phyloP scores from a whole-genome alignment of 2,113 vertebrate species.

The Cercocebus atys region DNA sequence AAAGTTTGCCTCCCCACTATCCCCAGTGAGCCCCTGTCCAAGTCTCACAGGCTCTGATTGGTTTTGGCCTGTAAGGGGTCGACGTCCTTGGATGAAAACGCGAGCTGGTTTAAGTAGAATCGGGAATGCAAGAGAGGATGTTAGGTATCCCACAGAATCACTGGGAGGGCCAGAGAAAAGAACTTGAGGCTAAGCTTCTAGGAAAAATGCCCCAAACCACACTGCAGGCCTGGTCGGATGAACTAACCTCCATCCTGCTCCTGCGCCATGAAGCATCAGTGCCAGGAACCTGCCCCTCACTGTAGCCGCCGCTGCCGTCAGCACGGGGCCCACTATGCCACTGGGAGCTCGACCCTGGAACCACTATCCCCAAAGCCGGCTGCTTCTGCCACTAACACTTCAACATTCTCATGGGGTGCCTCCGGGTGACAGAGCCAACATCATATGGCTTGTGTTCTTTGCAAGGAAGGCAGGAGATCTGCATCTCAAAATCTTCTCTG shows the following conservation, averaged over 20 bases:
- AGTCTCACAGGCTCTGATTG: not conserved
- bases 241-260: not conserved
- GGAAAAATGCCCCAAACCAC: conserved; percentile 64
- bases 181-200: conserved; percentile 50
- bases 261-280: not conserved
- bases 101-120: conserved; percentile 16
- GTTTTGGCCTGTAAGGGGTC: not conserved
- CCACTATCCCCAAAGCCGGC: not conserved
- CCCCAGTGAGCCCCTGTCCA: not conserved
- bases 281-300: not conserved
- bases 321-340: not conserved
- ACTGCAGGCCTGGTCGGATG: not conserved
- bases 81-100: not conserved
- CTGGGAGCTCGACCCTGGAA: not conserved
- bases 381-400: not conserved
- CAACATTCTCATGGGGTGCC: not conserved
- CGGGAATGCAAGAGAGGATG: not conserved
- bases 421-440: not conserved
- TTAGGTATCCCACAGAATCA: conserved; percentile 38
- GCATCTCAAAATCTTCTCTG: not conserved
- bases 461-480: not conserved
- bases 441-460: not conserved
- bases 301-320: not conserved
- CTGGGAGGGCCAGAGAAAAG: not conserved
- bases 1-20: not conserved